A percentile compares a stretch with the other conserved stretches of the same genome.
Conservation (phyloP, 2,113 vertebrate species). For the Burhinus bistriatus region DNA sequence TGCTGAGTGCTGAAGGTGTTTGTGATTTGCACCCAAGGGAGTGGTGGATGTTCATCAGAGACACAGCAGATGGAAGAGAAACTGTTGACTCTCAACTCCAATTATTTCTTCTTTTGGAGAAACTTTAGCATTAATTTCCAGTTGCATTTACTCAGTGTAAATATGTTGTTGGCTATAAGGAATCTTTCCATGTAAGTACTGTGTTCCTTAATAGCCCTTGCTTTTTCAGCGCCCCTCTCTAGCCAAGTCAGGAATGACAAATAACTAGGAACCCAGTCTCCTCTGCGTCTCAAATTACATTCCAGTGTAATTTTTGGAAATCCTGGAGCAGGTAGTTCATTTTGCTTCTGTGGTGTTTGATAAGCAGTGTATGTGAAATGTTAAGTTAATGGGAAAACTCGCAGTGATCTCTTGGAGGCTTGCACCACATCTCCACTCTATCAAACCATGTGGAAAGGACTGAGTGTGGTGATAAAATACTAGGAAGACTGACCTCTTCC, state of each 20-base stretch:
- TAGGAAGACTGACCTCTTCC: background rate
- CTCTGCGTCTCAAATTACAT: background rate
- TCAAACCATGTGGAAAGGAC: background rate
- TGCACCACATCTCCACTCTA: fast-evolving
- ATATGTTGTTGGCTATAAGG: background rate
- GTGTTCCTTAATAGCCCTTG: background rate
- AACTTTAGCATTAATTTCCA: background rate
- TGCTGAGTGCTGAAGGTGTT: background rate
- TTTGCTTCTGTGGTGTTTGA: background rate
- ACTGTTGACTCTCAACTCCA: background rate
- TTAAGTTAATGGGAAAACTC: background rate
- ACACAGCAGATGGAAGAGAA: background rate
- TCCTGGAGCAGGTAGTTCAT: background rate
- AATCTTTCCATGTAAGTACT: background rate
- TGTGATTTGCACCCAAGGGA: background rate
- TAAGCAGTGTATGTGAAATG: background rate
- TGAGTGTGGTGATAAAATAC: background rate
- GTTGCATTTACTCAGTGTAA: background rate
- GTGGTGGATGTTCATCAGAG: background rate
- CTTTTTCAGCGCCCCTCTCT: background rate
- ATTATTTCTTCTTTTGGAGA: background rate
- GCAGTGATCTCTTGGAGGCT: background rate
- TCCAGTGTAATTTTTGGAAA: background rate
- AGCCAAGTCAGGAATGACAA: background rate
- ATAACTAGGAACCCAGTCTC: background rate